phyloP scores from a whole-genome alignment of 2,797 vertebrate genomes.

The Alcedo quadribrachys region DNA sequence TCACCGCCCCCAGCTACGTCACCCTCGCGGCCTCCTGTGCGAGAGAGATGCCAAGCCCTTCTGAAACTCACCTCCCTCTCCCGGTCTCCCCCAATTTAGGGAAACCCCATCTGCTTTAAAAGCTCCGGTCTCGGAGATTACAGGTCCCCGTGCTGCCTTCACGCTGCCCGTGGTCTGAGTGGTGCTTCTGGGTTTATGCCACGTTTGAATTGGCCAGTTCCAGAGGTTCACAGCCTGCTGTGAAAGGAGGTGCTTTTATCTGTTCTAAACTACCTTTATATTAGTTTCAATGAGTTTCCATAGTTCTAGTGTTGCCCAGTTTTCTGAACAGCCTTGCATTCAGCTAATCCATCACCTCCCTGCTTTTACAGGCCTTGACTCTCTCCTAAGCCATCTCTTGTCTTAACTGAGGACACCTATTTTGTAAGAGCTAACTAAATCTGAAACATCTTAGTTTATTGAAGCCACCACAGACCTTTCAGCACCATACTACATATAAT shows the following conservation, averaged over 20 bases:
- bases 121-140: too few relatives aligned
- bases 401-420: rapidly evolving
- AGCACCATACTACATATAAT: background rate
- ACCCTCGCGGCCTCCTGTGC: too few relatives aligned
- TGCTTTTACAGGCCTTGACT: background rate
- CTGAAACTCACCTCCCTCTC: too few relatives aligned
- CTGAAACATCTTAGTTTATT: background rate
- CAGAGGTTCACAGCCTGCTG: background rate
- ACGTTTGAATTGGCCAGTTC: background rate
- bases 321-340: background rate
- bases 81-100: too few relatives aligned
- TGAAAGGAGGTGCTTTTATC: background rate
- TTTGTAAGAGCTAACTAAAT: background rate
- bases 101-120: too few relatives aligned
- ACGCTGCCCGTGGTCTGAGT: too few relatives aligned
- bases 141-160: too few relatives aligned
- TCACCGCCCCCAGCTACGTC: too few relatives aligned
- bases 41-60: too few relatives aligned
- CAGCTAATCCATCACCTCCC: background rate
- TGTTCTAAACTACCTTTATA: background rate
- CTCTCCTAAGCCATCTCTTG: background rate
- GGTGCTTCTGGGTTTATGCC: too few relatives aligned
- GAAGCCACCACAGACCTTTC: background rate
- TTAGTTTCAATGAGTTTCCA: background rate
- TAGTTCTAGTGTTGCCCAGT: background rate